Conservation (phyloP, 2,113 vertebrate genomes). For the Oreochromis niloticus region DNA sequence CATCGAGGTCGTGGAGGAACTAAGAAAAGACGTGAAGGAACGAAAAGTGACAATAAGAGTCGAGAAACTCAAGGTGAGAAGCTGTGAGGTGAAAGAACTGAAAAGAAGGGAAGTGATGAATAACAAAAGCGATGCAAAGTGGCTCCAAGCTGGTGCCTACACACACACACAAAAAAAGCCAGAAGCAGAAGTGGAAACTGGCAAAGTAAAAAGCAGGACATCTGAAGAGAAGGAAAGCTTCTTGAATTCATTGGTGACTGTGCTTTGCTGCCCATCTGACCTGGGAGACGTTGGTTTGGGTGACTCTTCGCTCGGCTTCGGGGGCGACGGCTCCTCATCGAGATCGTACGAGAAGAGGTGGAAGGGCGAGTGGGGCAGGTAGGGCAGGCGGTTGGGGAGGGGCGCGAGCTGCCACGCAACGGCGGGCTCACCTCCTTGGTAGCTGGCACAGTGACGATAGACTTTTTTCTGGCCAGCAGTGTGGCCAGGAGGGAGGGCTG, state of each 20-base stretch:
- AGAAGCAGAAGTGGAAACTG: neutral
- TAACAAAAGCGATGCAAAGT: neutral
- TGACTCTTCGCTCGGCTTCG: conserved; percentile 14
- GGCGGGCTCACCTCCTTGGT: conserved; percentile 50
- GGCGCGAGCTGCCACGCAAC: conserved; percentile 59
- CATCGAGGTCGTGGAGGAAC: neutral
- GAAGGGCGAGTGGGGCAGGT: conserved; percentile 88
- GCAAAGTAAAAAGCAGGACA: neutral
- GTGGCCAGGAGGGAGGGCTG: conserved; percentile 65
- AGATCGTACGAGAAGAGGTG: conserved; percentile 94
- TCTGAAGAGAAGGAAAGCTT: neutral
- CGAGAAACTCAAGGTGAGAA: neutral
- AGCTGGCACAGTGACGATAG: conserved; percentile 56
- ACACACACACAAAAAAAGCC: neutral
- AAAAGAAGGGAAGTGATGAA: neutral
- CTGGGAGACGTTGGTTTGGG: conserved; percentile 21
- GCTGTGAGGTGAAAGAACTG: neutral
- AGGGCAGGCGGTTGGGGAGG: conserved; percentile 78
- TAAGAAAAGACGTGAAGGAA: conserved; percentile 11
- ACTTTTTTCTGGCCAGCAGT: conserved; percentile 63
- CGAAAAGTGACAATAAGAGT: conserved; percentile 5
- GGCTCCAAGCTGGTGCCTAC: neutral
- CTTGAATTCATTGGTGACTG: neutral
- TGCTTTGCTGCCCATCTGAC: conserved; percentile 29
- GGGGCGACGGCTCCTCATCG: conserved; percentile 64